These are phyloP conservation scores for Hyles lineata DNA, from an alignment of 2,888 invertebrate species.

Conservation along the genomic window DNA sequence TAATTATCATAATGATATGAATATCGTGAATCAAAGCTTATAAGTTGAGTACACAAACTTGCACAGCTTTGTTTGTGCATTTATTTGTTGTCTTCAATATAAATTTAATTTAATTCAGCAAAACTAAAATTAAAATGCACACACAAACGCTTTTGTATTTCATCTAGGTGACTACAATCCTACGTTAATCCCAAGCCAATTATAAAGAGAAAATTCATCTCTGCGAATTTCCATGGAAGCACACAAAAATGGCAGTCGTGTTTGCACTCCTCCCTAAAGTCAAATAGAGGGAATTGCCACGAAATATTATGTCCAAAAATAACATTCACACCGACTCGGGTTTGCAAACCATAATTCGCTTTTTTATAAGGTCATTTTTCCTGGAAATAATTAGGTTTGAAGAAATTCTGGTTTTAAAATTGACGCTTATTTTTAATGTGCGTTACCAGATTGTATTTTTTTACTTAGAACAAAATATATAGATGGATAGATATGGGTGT, in stretches of 20 bases:
- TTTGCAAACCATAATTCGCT: not conserved
- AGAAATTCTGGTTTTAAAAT: too few species aligned
- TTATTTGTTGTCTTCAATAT: not conserved
- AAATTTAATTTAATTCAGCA: too few species aligned
- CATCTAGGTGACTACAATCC: not conserved
- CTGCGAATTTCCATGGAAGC: constrained; percentile 10
- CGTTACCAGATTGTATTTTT: too few species aligned
- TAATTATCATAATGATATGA: constrained; percentile 3
- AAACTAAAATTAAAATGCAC: too few species aligned
- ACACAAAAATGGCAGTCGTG: constrained; percentile 26
- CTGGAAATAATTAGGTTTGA: not conserved
- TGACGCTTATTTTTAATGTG: too few species aligned
- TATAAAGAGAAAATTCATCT: not conserved
- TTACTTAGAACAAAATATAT: too few species aligned
- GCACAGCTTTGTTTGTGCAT: not conserved
- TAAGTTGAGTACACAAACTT: not conserved
- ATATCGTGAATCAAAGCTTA: not conserved
- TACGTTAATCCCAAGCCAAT: constrained; percentile 3
- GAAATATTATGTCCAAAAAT: constrained; percentile 23
- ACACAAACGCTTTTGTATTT: too few species aligned
- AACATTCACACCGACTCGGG: not conserved
- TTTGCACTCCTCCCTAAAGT: constrained; percentile 34
- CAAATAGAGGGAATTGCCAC: constrained; percentile 30
- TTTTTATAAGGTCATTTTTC: not conserved
- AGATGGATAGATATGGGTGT: too few species aligned